phyloP scores from a whole-genome alignment of 2,797 vertebrate species.

The Falco biarmicus region DNA sequence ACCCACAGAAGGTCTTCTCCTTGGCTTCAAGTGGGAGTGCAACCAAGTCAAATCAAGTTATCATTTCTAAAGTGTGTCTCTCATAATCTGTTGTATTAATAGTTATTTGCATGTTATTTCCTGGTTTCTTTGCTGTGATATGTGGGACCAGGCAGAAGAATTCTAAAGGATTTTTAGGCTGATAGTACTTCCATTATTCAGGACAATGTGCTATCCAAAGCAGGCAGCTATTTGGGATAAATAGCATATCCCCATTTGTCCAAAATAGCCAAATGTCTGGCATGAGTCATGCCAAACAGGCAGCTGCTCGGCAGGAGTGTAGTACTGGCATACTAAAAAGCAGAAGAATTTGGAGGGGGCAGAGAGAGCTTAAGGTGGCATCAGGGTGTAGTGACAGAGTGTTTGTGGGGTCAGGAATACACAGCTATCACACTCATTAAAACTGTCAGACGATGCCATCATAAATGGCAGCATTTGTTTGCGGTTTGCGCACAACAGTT shows the following conservation, averaged over 20 bases:
- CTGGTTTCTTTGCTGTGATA: conserved; percentile 25
- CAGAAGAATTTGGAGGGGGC: neutral
- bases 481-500: neutral
- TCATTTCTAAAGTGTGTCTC: neutral
- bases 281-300: conserved; percentile 41
- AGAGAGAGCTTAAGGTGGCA: conserved; percentile 45
- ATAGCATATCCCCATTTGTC: conserved; percentile 46
- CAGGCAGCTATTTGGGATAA: conserved; percentile 52
- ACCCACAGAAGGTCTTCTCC: neutral
- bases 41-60: neutral
- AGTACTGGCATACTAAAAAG: conserved; percentile 31
- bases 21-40: neutral
- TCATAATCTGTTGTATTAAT: conserved; percentile 20
- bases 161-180: conserved; percentile 24
- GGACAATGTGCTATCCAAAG: conserved; percentile 43
- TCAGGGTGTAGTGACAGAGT: neutral
- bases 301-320: conserved; percentile 1
- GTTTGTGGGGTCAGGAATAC: neutral
- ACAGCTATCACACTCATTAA: neutral
- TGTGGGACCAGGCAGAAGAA: conserved; percentile 29
- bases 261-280: conserved; percentile 61
- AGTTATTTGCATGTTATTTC: conserved; percentile 32
- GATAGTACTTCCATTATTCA: conserved; percentile 36
- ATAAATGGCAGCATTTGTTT: neutral
- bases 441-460: neutral